These are phyloP conservation scores for Beroe ovata DNA, from an alignment of 37 sponge, comb jelly and placozoan genomes.

Conservation along the genomic window DNA sequence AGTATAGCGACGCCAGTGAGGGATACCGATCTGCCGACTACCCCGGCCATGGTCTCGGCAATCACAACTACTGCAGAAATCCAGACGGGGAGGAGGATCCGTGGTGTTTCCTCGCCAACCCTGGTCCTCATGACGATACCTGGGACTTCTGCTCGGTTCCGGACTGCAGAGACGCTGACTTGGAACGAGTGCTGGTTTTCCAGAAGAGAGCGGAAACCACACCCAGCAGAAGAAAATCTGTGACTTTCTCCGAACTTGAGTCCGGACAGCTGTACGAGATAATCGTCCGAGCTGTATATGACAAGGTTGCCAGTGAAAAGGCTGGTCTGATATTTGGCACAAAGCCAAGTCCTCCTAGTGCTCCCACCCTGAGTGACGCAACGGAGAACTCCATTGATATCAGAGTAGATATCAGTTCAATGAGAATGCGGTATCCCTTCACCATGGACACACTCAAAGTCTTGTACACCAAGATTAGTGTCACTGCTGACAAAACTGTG, in stretches of 20 bases:
- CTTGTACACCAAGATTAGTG: neutral
- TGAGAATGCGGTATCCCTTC: neutral
- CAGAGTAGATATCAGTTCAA: neutral
- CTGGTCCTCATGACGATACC: neutral
- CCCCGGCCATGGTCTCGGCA: neutral
- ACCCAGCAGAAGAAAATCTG: neutral
- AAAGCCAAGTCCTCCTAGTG: neutral
- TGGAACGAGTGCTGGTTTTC: neutral
- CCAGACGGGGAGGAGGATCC: constrained; percentile 8
- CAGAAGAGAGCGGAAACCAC: neutral
- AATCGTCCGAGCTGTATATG: neutral
- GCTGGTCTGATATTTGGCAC: neutral
- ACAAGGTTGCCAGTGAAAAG: neutral
- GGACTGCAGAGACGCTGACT: neutral
- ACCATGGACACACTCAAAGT: neutral
- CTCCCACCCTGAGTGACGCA: neutral
- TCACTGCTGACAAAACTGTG: neutral
- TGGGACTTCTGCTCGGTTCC: neutral
- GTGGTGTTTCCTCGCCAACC: neutral
- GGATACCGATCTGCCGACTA: neutral
- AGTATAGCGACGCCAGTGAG: neutral
- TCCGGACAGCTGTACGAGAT: neutral
- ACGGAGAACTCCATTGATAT: neutral
- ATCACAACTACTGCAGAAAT: constrained; percentile 17
- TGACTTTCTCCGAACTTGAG: neutral